phyloP scores from a whole-genome alignment of 2,888 invertebrate genomes.

The Cantharis rustica region DNA sequence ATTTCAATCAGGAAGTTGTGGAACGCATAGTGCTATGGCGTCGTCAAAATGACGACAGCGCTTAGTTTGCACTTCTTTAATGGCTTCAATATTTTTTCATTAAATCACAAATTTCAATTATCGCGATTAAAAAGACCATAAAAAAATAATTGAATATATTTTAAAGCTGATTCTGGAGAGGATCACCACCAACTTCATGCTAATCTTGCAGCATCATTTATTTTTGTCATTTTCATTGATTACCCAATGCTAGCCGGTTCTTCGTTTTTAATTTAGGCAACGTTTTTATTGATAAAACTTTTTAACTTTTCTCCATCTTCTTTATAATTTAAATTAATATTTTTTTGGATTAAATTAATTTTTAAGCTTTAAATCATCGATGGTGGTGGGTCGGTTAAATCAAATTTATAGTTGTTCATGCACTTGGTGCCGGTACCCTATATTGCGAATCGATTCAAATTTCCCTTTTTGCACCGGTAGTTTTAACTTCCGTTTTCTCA shows the following conservation, averaged over 20 bases:
- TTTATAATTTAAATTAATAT: neutral
- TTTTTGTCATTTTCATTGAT: neutral
- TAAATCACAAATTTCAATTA: neutral
- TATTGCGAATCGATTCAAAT: conserved; percentile 19
- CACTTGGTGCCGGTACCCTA: neutral
- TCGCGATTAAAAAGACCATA: neutral
- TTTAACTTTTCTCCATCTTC: neutral
- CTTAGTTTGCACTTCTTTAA: conserved; percentile 2
- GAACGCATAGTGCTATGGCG: conserved; percentile 28
- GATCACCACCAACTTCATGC: neutral
- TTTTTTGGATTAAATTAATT: neutral
- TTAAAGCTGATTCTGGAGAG: neutral
- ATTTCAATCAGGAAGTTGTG: conserved; percentile 42
- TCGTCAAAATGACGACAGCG: conserved; percentile 20
- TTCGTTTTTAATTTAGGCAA: neutral
- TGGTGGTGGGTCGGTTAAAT: neutral
- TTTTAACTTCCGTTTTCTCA: conserved; percentile 46
- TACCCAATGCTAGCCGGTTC: neutral
- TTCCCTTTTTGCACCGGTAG: conserved; percentile 28
- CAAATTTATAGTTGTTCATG: neutral
- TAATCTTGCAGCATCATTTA: neutral
- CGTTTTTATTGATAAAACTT: neutral
- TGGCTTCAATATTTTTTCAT: conserved; percentile 8
- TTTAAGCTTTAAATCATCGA: neutral
- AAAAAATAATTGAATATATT: neutral